Base-by-base conservation (phyloP, 1,140 invertebrate genomes). In the Drosophila tani region DNA sequence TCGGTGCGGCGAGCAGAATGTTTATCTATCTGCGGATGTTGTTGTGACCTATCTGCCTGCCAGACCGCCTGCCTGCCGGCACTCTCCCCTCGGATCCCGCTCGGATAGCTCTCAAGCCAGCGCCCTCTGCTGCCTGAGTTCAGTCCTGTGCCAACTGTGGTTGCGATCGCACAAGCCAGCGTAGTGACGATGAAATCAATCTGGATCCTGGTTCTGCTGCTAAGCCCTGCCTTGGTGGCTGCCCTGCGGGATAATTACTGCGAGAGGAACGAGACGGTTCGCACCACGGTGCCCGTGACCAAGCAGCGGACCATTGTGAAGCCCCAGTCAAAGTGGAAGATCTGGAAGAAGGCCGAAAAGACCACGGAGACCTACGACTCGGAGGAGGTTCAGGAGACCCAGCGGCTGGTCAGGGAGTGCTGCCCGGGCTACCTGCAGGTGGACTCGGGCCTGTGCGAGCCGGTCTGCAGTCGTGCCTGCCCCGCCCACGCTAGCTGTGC, bases 401-500 rank as follows among this genome's bases (percentile, higher is more conserved):
- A 75, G 7, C 67, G 62, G n/a, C 3, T 88, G 24, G 35, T 88
- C 29, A 46, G 43, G 0, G 87, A 91, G 29, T 91, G 87, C 51
- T 91, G 87, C 5, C 60, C 51, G 0, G 87, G 87, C 38, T 91
- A 79, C 40, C 2, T 40, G 17, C 62, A 79, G 46, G 32, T 83
- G 51, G 83, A 87, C 5, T 76, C 80, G 5, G 83, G 75, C 4
- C 53, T 91, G 3, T 91, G 87, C 32, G 80, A 83, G n/a, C 87
- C 87, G 14, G 46, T 91, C 29, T 91, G 87, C 17, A 79, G 75
- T 14, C 77, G 87, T 0, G 87, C 77, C 17, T 91, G 87, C 14
- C 88, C 87, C 3, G 74, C 83, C 14, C 68, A 73, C 24, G 87
- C 87, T 45, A 87, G 78, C 29, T 91, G 87, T 27, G 82, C 75